Conservation (phyloP, 2,113 vertebrate species). For the Eubucco bourcierii region DNA sequence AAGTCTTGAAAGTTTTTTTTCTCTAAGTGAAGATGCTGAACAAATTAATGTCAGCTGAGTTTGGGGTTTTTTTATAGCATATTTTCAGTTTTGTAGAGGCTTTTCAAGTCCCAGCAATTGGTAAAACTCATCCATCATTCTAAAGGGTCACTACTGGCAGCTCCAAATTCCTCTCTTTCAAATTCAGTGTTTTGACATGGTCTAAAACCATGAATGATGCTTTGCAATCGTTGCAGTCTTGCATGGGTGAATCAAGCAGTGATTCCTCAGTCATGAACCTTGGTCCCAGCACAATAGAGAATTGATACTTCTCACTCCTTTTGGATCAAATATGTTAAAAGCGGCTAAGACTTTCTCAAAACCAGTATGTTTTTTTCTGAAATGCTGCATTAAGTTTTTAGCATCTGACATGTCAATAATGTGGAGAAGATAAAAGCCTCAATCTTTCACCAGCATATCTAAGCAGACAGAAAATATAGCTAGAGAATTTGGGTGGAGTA, state of each 20-base stretch:
- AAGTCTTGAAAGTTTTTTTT: neutral
- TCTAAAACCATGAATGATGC: neutral
- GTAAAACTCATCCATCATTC: neutral
- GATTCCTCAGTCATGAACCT: neutral
- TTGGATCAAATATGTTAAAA: neutral
- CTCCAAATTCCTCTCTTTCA: neutral
- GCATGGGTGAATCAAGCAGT: neutral
- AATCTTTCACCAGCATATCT: neutral
- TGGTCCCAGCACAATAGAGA: neutral
- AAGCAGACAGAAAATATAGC: neutral
- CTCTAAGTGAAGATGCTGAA: neutral
- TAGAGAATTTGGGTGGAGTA: neutral
- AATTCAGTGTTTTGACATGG: neutral
- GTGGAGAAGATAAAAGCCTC: neutral
- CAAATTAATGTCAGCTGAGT: neutral
- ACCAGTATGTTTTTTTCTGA: neutral
- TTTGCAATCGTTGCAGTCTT: neutral
- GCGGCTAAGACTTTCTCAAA: neutral
- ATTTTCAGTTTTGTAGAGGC: neutral
- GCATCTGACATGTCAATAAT: neutral
- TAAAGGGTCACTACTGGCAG: neutral
- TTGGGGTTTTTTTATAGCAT: neutral
- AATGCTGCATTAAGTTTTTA: neutral
- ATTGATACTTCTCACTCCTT: neutral
- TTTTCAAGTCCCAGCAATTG: neutral